phyloP scores from a whole-genome alignment of 2,113 vertebrate genomes.

The Callospermophilus lateralis region DNA sequence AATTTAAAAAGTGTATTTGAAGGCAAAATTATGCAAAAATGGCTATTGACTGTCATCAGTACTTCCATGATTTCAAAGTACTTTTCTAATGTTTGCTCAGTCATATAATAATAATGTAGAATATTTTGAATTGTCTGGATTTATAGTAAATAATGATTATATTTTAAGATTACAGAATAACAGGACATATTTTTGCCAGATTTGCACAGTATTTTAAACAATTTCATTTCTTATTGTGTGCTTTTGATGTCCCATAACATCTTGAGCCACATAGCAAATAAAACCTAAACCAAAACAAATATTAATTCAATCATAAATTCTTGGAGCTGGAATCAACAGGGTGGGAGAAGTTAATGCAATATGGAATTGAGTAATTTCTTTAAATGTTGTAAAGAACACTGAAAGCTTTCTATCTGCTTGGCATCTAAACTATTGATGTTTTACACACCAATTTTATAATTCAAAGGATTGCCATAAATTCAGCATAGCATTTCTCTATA shows the following conservation, averaged over 20 bases:
- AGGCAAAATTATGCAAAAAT: background rate
- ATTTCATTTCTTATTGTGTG: background rate
- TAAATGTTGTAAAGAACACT: background rate
- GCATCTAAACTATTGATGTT: background rate
- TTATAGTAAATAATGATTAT: background rate
- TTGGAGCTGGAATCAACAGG: background rate
- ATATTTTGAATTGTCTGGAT: background rate
- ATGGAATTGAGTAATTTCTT: background rate
- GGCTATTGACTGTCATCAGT: background rate
- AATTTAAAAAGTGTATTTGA: background rate
- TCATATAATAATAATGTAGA: background rate
- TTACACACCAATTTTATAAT: background rate
- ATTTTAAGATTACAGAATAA: background rate
- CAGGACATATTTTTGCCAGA: background rate
- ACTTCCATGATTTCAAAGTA: rapidly evolving
- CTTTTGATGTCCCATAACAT: background rate
- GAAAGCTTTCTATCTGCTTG: background rate
- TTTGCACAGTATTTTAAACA: background rate
- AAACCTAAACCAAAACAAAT: background rate
- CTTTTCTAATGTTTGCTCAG: background rate
- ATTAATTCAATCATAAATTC: background rate
- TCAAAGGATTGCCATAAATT: background rate
- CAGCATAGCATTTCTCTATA: background rate
- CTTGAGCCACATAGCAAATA: background rate
- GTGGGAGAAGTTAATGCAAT: background rate